These are phyloP conservation scores for Grammomys surdaster DNA, from an alignment of 2,113 vertebrate species.

Conservation along the genomic window DNA sequence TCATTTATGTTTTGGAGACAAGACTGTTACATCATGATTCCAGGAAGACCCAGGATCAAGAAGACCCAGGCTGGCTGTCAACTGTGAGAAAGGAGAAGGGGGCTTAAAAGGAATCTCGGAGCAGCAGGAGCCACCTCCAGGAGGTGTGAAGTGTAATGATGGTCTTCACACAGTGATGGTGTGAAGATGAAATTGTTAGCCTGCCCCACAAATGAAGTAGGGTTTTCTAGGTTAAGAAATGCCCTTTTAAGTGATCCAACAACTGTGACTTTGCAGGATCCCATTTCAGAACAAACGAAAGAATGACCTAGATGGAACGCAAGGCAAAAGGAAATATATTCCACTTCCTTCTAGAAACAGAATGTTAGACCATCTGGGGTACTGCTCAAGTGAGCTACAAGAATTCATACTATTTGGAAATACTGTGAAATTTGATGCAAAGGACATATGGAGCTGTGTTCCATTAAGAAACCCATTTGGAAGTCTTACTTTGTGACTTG, in stretches of 20 bases:
- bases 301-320: constrained; percentile 84
- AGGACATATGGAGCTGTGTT: not conserved
- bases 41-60: not conserved
- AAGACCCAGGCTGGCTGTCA: not conserved
- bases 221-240: constrained; percentile 46
- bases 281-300: constrained; percentile 44
- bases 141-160: not conserved
- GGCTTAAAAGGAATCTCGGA: not conserved
- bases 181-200: not conserved
- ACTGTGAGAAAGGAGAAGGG: not conserved
- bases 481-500: not conserved
- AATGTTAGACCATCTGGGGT: constrained; percentile 87
- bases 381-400: constrained; percentile 84
- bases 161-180: not conserved
- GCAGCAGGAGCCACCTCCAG: not conserved
- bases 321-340: constrained; percentile 84
- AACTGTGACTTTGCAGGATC: not conserved
- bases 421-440: constrained; percentile 23
- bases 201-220: not conserved
- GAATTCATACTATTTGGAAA: constrained; percentile 83
- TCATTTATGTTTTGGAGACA: not conserved
- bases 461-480: constrained; percentile 12
- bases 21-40: not conserved
- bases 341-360: constrained; percentile 85
- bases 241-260: not conserved